Evolutionary conservation across 2,797 vertebrate species (phyloP).

Genomic region (Pseudochromis fuscus): DNA sequence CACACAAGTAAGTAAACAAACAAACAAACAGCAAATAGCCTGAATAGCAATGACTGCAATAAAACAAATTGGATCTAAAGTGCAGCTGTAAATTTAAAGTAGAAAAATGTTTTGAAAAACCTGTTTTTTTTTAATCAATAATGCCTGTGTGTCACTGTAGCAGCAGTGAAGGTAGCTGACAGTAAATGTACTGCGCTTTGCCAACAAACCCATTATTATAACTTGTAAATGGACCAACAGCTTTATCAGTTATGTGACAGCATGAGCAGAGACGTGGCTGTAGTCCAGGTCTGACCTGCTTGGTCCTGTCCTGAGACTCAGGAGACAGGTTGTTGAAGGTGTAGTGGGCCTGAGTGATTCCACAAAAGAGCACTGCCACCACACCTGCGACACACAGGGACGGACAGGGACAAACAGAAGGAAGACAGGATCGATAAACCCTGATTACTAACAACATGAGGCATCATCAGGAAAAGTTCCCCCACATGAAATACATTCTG

Average conservation of each 20-base stretch:
- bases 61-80: background rate
- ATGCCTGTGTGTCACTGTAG: background rate
- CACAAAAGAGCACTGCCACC: conserved; percentile 96
- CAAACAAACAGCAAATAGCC: background rate
- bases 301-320: conserved; percentile 95
- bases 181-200: background rate
- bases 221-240: background rate
- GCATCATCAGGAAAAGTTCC: no score
- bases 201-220: background rate
- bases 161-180: background rate
- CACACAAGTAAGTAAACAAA: background rate
- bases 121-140: background rate
- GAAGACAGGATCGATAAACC: background rate
- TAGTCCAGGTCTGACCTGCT: conserved; percentile 88
- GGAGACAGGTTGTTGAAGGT: conserved; percentile 97
- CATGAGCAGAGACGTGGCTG: background rate
- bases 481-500: background rate
- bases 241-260: background rate
- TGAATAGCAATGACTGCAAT: background rate
- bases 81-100: background rate
- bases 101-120: background rate
- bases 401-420: background rate
- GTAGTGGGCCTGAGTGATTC: conserved; percentile 98
- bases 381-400: conserved; percentile 85
- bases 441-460: background rate